Conservation (phyloP, 2,797 vertebrate species). For the Manis pentadactyla region DNA sequence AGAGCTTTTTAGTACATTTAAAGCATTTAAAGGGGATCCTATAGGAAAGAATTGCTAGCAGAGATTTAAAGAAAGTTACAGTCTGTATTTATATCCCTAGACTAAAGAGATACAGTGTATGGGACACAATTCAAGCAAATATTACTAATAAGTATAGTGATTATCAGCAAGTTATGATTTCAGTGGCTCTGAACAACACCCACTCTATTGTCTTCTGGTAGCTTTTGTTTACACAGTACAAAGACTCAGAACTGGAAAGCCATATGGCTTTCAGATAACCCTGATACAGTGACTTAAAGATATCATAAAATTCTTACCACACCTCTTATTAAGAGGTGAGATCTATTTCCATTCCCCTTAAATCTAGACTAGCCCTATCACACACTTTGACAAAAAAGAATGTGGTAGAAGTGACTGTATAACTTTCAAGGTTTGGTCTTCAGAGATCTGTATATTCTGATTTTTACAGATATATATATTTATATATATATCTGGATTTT, state of each 20-base stretch:
- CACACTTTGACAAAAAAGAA: not conserved
- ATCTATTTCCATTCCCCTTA: not conserved
- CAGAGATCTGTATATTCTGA: not conserved
- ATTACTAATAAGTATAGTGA: not conserved
- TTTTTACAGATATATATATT: too few relatives aligned
- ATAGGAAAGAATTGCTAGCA: conserved; percentile 1
- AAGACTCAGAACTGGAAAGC: not conserved
- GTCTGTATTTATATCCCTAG: not conserved
- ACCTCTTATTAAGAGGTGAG: not conserved
- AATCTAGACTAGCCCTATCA: not conserved
- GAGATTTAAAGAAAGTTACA: conserved; percentile 23
- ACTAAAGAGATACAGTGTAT: not conserved
- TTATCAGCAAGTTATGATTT: not conserved
- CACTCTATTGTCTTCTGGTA: not conserved
- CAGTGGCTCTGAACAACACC: not conserved
- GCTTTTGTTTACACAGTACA: not conserved
- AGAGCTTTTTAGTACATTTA: not conserved
- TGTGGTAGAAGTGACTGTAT: not conserved
- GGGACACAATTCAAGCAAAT: not conserved
- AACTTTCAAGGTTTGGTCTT: not conserved
- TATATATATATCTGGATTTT: not conserved
- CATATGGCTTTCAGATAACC: not conserved
- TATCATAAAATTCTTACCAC: not conserved
- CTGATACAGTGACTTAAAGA: not conserved
- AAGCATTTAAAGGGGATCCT: not conserved